Percentiles rank a stretch among this genome's conserved stretches.
Conservation (phyloP, 2,888 invertebrate genomes). For the Anarsia innoxiella region DNA sequence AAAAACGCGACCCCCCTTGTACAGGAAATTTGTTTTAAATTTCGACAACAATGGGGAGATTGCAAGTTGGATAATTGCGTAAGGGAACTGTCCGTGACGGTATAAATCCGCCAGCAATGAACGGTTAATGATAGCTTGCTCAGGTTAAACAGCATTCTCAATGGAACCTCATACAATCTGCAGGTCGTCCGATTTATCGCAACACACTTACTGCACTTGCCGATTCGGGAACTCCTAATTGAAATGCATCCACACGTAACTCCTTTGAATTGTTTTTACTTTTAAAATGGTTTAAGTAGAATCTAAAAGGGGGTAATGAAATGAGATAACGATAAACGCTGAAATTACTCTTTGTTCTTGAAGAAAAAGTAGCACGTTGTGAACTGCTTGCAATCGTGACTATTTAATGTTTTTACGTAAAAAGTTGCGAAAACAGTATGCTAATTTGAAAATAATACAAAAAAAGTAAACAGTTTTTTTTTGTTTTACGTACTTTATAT, state of each 20-base stretch:
- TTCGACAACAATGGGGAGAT: conserved; percentile 75
- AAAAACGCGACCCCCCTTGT: conserved; percentile 69
- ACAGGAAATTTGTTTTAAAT: conserved; percentile 74
- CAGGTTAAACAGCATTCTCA: conserved; percentile 47
- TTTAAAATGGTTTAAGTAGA: too few species aligned
- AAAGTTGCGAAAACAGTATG: too few species aligned
- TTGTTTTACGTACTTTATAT: too few species aligned
- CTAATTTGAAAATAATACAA: too few species aligned
- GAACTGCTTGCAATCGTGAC: too few species aligned
- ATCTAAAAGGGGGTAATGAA: too few species aligned
- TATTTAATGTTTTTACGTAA: too few species aligned
- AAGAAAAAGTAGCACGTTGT: too few species aligned
- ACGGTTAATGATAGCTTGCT: conserved; percentile 61
- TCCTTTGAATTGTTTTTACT: conserved; percentile 2
- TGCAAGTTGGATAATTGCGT: conserved; percentile 62
- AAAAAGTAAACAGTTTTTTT: too few species aligned
- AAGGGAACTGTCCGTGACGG: conserved; percentile 63
- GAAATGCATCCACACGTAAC: conserved; percentile 10
- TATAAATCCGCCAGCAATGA: conserved; percentile 62
- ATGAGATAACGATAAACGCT: too few species aligned
- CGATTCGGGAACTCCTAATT: neutral
- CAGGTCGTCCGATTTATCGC: neutral
- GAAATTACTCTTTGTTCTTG: too few species aligned
- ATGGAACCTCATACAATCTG: conserved; percentile 44
- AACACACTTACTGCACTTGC: neutral